Conservation (phyloP, 1,140 invertebrate species). For the Bombus sibiricus region DNA sequence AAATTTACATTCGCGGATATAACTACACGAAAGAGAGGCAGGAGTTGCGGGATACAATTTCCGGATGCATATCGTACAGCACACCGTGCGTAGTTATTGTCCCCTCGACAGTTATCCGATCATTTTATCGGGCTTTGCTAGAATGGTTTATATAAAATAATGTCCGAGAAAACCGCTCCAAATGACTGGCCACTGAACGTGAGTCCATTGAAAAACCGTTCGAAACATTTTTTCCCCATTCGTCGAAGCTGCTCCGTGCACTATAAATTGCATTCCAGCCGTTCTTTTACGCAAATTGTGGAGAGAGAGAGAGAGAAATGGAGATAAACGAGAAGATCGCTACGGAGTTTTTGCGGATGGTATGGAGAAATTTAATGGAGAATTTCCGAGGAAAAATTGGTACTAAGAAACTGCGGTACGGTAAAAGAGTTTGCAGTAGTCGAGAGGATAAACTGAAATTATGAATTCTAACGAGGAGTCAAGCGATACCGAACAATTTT, state of each 20-base stretch:
- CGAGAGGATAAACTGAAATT: no score
- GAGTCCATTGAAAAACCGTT: background rate
- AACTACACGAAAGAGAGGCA: conserved; percentile 30
- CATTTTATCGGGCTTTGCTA: background rate
- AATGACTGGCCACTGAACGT: background rate
- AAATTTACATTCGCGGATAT: conserved; percentile 19
- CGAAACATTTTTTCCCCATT: background rate
- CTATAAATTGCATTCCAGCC: background rate
- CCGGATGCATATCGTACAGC: conserved; percentile 24
- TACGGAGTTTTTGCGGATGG: background rate
- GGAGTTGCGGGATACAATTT: conserved; percentile 37
- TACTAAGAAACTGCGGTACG: no score
- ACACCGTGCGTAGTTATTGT: conserved; percentile 21
- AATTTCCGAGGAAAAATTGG: background rate
- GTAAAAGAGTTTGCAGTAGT: no score
- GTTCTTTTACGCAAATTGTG: background rate
- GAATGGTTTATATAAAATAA: conserved; percentile 31
- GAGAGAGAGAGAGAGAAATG: background rate
- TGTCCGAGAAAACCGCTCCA: background rate
- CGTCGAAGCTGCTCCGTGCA: background rate
- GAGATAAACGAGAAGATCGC: background rate
- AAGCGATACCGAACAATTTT: no score
- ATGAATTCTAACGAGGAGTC: no score
- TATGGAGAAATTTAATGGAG: background rate
- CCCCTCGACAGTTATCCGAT: conserved; percentile 15